phyloP scores from a whole-genome alignment of 1,140 invertebrate species.

The Drosophila azteca region DNA sequence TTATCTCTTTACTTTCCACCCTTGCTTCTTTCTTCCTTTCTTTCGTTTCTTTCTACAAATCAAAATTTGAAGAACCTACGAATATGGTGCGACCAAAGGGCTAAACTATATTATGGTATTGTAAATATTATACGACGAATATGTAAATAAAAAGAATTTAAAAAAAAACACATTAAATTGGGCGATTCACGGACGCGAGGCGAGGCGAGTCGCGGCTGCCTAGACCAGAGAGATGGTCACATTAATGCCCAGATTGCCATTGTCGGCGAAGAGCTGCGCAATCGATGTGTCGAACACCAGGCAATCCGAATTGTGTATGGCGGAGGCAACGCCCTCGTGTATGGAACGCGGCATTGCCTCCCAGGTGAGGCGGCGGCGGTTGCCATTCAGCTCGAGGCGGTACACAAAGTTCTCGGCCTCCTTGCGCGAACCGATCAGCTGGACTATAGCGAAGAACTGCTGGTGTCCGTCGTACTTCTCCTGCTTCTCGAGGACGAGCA shows the following conservation, averaged over 20 bases:
- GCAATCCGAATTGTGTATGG: conserved; percentile 99
- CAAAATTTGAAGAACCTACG: conserved; percentile 8
- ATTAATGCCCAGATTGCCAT: conserved; percentile 99
- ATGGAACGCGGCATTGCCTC: conserved; percentile 99
- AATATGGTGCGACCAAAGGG: conserved; percentile 24
- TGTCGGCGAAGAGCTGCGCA: conserved; percentile 99
- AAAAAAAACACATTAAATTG: conserved; percentile 15
- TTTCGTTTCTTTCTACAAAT: not conserved
- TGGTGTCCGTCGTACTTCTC: conserved; percentile 99
- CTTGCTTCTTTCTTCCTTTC: conserved; percentile 1
- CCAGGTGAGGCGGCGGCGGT: conserved; percentile 97
- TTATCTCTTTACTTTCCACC: conserved; percentile 15
- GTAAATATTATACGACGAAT: conserved; percentile 15
- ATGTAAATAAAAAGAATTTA: conserved; percentile 37
- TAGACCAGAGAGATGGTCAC: conserved; percentile 98
- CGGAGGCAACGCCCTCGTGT: conserved; percentile 98
- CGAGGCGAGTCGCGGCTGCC: conserved; percentile 1
- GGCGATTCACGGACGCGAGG: conserved; percentile 26
- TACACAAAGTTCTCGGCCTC: conserved; percentile 99
- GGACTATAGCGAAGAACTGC: conserved; percentile 99
- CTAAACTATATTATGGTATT: conserved; percentile 36
- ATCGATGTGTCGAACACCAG: conserved; percentile 99
- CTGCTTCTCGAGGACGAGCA: conserved; percentile 99
- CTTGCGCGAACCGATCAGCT: conserved; percentile 98
- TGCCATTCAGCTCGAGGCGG: conserved; percentile 97